These are phyloP conservation scores for Tortrix viridana DNA, from an alignment of 2,888 invertebrate species.

Conservation along the genomic window DNA sequence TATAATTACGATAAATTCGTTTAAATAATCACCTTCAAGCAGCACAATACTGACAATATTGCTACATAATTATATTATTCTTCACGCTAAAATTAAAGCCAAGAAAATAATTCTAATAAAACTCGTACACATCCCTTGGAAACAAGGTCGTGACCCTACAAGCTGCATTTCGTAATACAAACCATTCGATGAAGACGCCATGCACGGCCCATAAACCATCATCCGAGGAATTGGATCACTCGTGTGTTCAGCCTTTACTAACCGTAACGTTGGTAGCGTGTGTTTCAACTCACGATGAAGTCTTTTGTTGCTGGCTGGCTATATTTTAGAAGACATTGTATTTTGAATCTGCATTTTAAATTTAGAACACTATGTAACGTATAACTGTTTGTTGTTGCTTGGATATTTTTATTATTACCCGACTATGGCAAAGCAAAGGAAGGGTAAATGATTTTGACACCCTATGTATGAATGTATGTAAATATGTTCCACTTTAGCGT, in stretches of 20 bases:
- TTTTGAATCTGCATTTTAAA: background rate
- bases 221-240: slow-evolving; percentile 37
- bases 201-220: slow-evolving; percentile 35
- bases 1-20: no score
- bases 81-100: background rate
- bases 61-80: no score
- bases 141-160: slow-evolving; percentile 32
- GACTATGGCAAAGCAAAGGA: no score
- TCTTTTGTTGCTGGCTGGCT: slow-evolving; percentile 24
- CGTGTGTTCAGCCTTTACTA: slow-evolving; percentile 25
- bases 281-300: slow-evolving; percentile 26
- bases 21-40: no score
- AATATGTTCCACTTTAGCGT: no score
- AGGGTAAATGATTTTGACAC: no score
- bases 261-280: slow-evolving; percentile 28
- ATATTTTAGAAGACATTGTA: slow-evolving; percentile 7
- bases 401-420: no score
- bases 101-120: background rate
- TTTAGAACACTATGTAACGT: no score
- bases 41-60: no score
- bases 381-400: no score
- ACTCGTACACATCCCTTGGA: slow-evolving; percentile 18
- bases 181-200: slow-evolving; percentile 37
- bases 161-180: slow-evolving; percentile 33
- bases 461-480: no score